Evolutionary conservation across 2,797 vertebrate species (phyloP).

Genomic region (Picus viridis): DNA sequence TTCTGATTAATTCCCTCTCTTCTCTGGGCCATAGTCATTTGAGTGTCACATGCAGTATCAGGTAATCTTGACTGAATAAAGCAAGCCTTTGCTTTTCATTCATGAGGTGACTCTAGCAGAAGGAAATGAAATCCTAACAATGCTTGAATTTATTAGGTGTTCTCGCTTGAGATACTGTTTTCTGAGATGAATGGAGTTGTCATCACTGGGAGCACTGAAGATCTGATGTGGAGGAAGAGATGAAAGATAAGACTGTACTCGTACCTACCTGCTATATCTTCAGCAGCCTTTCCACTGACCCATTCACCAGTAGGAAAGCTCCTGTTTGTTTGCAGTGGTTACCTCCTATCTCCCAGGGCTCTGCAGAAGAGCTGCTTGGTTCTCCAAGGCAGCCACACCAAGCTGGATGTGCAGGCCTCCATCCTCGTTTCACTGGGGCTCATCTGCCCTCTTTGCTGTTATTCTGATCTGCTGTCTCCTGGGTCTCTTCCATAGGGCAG

Average conservation of each 20-base stretch:
- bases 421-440: not conserved
- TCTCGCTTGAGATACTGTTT: not conserved
- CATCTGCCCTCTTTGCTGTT: accelerated
- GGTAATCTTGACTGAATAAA: conserved; percentile 46
- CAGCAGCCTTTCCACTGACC: conserved; percentile 17
- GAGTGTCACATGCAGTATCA: not conserved
- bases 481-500: not conserved
- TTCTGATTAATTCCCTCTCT: not conserved
- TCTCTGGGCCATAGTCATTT: not conserved
- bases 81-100: not conserved
- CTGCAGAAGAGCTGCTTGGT: not conserved
- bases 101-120: not conserved
- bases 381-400: not conserved
- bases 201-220: not conserved
- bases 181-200: not conserved
- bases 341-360: not conserved
- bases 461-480: not conserved
- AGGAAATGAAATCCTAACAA: not conserved
- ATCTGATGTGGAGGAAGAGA: conserved; percentile 5
- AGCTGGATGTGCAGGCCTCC: not conserved
- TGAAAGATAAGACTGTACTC: conserved; percentile 24
- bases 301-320: not conserved
- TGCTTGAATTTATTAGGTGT: conserved; percentile 10
- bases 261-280: not conserved
- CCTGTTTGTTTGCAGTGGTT: not conserved